A percentile compares a stretch with the other conserved stretches of the same genome.
Conservation (phyloP, 2,888 invertebrate genomes). For the Elysia crispata region DNA sequence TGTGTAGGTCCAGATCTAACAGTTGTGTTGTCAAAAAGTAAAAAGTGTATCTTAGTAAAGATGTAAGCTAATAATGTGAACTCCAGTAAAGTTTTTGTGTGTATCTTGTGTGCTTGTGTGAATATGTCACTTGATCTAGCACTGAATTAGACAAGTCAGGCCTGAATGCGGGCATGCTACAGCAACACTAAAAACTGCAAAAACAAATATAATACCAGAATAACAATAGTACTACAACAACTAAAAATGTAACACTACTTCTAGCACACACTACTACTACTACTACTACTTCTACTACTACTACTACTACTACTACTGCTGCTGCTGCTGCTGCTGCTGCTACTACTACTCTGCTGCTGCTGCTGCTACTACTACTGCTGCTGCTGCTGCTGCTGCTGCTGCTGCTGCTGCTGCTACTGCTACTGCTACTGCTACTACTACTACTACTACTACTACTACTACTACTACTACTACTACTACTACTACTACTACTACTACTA, state of each 20-base stretch:
- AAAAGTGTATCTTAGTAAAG: too few species aligned
- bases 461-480: conserved; percentile 9
- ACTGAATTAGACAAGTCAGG: too few species aligned
- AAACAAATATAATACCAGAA: background rate
- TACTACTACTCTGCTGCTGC: too few species aligned
- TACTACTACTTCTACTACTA: background rate
- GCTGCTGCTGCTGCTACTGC: background rate
- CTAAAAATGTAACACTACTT: background rate
- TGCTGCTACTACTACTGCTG: background rate
- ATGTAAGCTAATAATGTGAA: too few species aligned
- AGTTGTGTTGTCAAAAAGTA: too few species aligned
- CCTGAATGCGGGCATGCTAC: background rate
- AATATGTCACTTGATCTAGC: too few species aligned
- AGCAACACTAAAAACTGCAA: background rate
- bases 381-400: background rate
- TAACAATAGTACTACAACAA: background rate
- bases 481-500: conserved; percentile 9
- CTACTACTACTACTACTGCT: background rate
- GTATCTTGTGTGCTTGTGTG: too few species aligned
- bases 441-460: conserved; percentile 9
- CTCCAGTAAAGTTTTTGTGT: too few species aligned
- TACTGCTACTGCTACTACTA: conserved; percentile 4
- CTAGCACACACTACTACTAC: background rate
- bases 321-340: too few species aligned
- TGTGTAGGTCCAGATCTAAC: too few species aligned